phyloP scores from a whole-genome alignment of 2,113 vertebrate species.

The Pipa parva region DNA sequence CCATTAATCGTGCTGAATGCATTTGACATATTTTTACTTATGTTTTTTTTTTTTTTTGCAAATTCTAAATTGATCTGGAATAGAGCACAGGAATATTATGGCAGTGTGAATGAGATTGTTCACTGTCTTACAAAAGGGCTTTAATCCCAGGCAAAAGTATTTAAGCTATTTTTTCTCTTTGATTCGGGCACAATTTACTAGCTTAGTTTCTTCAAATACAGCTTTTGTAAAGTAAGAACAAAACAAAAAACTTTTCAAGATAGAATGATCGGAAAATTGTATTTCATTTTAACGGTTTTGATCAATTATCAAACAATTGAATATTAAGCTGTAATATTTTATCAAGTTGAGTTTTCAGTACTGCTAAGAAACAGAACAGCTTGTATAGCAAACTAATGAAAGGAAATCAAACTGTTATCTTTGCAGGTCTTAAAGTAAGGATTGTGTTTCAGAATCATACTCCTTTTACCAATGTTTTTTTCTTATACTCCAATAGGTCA shows the following conservation, averaged over 20 bases:
- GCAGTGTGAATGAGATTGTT: constrained; percentile 35
- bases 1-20: constrained; percentile 30
- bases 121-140: constrained; percentile 37
- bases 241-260: not conserved
- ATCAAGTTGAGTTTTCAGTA: not conserved
- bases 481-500: too few species aligned
- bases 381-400: too few species aligned
- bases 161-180: constrained; percentile 17
- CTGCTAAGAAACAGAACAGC: too few species aligned
- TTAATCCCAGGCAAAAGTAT: constrained; percentile 37
- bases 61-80: constrained; percentile 29
- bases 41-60: too few species aligned
- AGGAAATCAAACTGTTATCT: too few species aligned
- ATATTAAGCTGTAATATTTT: too few species aligned
- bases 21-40: constrained; percentile 34
- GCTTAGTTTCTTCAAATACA: constrained; percentile 35
- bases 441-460: too few species aligned
- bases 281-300: constrained; percentile 10
- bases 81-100: constrained; percentile 26
- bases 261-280: constrained; percentile 1
- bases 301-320: constrained; percentile 10
- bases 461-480: too few species aligned
- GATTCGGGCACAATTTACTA: constrained; percentile 14
- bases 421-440: too few species aligned
- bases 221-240: constrained; percentile 9